These are phyloP conservation scores for Sebastes nivosus DNA, from an alignment of 2,797 vertebrate genomes.

Conservation along the genomic window DNA sequence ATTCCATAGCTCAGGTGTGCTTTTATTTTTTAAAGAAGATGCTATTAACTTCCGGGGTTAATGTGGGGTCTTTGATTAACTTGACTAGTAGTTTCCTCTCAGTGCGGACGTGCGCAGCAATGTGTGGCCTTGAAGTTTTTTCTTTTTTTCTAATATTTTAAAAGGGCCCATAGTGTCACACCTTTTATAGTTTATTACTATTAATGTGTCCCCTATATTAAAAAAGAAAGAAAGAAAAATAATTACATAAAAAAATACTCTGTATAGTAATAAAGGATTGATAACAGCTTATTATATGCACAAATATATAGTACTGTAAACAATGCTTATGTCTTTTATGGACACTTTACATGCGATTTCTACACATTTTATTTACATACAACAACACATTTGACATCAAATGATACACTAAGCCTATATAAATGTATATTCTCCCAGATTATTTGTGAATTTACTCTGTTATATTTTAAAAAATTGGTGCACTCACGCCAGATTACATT, in stretches of 20 bases:
- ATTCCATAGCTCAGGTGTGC: background rate
- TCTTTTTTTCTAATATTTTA: background rate
- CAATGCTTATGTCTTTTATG: background rate
- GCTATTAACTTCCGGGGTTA: conserved; percentile 26
- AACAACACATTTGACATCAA: background rate
- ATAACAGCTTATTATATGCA: background rate
- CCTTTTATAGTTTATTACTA: background rate
- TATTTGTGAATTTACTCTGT: background rate
- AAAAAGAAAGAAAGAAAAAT: background rate
- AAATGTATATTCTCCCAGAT: background rate
- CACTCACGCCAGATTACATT: background rate
- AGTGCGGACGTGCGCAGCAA: conserved; percentile 48
- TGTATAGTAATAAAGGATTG: background rate
- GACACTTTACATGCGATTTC: background rate
- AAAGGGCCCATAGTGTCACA: background rate
- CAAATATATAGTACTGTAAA: background rate
- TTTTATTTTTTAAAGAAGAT: conserved; percentile 46
- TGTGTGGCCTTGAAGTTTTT: background rate
- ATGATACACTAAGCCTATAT: background rate
- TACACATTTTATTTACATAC: background rate
- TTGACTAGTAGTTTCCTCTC: conserved; percentile 12
- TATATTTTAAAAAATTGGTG: background rate
- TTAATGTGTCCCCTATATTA: background rate
- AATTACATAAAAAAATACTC: background rate
- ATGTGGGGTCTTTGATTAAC: background rate